Evolutionary conservation across 2,797 vertebrate species (phyloP), one percentile per base, ranked within the genome.

Genomic region (Poecilia velifera): DNA sequence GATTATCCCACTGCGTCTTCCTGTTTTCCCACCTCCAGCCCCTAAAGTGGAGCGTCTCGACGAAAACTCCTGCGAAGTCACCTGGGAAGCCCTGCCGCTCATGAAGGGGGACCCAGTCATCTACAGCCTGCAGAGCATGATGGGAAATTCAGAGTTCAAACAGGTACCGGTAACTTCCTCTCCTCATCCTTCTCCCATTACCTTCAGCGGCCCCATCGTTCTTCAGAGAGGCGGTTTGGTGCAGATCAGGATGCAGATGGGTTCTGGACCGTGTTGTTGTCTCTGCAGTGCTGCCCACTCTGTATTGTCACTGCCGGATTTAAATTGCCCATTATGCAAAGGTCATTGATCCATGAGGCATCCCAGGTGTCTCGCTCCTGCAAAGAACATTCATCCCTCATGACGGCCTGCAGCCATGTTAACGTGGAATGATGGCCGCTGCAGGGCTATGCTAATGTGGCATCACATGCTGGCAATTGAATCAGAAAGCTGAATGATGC

Each of bases 41-140:
- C 98, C 97, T 72, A 96, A 97, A 92, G 95, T 99, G 94, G 97
- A 99, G 90, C 97, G 97, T 88, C 86, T 97, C 84, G 98, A 97
- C 0, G 98, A 98, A 89, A 96, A 97, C 88, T 94, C 95, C 76
- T 99, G 98, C 90, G 98, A 99, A 87, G 96, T 99, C 86, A 94
- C 94, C 4, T 99, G 98, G 98, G 98, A 99, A 91, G 90, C 95
- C 86, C 94, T 98, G 85, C 93, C 91, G 43, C 96, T 97, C 86
- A 98, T 99, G 98, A 99, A 98, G 90, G 97, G 98, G 49, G 98
- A 99, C 94, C 96, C 97, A 6, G 85, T 99, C 87, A 96, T 97
- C 93, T 99, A 99, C 93, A 96, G 96, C 86, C 94, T 99, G 94
- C 98, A 99, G 90, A 96, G 96, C 93, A 98, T 98, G 97, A 93